phyloP scores from a whole-genome alignment of 2,888 invertebrate genomes.

The Melieria omissa region DNA sequence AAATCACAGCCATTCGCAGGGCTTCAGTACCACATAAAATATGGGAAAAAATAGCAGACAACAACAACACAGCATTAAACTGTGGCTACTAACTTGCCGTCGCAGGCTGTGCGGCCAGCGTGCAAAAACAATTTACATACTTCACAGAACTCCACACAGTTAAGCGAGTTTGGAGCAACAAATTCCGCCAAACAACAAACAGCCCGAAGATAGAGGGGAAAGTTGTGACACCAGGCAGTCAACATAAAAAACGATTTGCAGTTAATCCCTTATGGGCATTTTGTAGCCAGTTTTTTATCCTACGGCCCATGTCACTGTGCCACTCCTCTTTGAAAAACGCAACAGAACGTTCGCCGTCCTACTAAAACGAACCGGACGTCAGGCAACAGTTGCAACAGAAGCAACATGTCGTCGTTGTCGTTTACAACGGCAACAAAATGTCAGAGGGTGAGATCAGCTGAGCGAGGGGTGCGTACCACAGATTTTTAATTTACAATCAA shows the following conservation, averaged over 20 bases:
- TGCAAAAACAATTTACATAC: slow-evolving; percentile 63
- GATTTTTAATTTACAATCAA: too few species aligned
- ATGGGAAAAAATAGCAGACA: slow-evolving; percentile 9
- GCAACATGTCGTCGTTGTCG: slow-evolving; percentile 52
- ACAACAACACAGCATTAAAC: slow-evolving; percentile 27
- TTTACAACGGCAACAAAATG: neutral
- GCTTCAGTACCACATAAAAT: slow-evolving; percentile 39
- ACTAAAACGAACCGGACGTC: too few species aligned
- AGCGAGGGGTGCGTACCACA: neutral
- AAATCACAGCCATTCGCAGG: slow-evolving; percentile 50
- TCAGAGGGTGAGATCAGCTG: slow-evolving; percentile 19
- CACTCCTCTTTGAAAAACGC: neutral
- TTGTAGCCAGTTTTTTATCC: slow-evolving; percentile 52
- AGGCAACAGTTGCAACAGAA: neutral
- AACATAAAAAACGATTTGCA: slow-evolving; percentile 53
- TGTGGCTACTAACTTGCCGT: neutral
- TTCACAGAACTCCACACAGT: slow-evolving; percentile 46
- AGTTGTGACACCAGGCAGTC: slow-evolving; percentile 24
- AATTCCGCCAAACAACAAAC: slow-evolving; percentile 9
- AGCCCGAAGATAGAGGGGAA: slow-evolving; percentile 16
- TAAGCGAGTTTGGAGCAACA: slow-evolving; percentile 30
- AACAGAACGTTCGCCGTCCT: too few species aligned
- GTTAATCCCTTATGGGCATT: slow-evolving; percentile 66
- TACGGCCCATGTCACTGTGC: slow-evolving; percentile 17
- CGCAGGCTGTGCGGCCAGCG: slow-evolving; percentile 2